A percentile compares a stretch with the other conserved stretches of the same genome.
Evolutionary conservation across 2,888 invertebrate species (phyloP).

Genomic region (Heliconius aoede): DNA sequence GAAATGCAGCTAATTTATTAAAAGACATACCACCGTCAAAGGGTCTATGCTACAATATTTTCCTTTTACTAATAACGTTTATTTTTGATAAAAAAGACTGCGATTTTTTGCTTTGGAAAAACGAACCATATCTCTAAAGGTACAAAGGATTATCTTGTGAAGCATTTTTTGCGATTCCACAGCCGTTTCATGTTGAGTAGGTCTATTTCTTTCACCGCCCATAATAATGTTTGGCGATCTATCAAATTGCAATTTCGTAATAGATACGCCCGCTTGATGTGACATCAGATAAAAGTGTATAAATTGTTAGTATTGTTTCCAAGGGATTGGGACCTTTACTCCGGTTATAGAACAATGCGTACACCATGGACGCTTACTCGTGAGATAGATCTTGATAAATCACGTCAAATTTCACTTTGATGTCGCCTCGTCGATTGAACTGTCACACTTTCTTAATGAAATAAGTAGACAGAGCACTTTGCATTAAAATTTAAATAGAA

Average conservation of each 20-base stretch:
- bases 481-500: not conserved
- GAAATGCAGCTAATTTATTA: constrained; percentile 66
- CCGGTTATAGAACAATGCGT: constrained; percentile 34
- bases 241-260: constrained; percentile 83
- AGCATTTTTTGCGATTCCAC: constrained; percentile 50
- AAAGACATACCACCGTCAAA: constrained; percentile 71
- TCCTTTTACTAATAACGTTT: constrained; percentile 74
- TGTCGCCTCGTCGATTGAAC: constrained; percentile 18
- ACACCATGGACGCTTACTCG: constrained; percentile 17
- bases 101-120: constrained; percentile 45
- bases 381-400: constrained; percentile 35
- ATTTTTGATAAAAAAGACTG: constrained; percentile 57
- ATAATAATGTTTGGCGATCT: constrained; percentile 82
- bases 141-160: constrained; percentile 57
- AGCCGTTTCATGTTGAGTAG: constrained; percentile 72
- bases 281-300: constrained; percentile 71
- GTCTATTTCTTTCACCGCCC: constrained; percentile 81
- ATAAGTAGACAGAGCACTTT: constrained; percentile 5
- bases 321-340: constrained; percentile 34
- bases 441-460: constrained; percentile 19
- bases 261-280: constrained; percentile 79
- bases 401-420: constrained; percentile 28
- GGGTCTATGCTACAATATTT: constrained; percentile 70
- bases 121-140: constrained; percentile 52
- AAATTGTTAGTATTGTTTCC: constrained; percentile 57